A percentile compares a stretch with the other conserved stretches of the same genome.
Evolutionary conservation across 2,888 invertebrate species (phyloP).

Genomic region (Frankliniella fusca): DNA sequence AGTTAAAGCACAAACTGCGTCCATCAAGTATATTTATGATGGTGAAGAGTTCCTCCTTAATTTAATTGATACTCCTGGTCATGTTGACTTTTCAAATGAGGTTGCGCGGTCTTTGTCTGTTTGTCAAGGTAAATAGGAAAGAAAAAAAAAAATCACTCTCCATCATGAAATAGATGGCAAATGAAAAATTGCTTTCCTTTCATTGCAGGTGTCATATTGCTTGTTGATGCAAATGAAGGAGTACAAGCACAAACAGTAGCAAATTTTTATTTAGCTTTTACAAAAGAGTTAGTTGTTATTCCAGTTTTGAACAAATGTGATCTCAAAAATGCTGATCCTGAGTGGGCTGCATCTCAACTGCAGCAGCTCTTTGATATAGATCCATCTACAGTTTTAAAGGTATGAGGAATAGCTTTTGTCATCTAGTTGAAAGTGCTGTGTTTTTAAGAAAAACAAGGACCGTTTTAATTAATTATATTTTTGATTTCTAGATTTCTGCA

Average conservation of each 20-base stretch:
- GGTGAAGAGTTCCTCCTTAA: slow-evolving; percentile 77
- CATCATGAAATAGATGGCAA: neutral
- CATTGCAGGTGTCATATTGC: slow-evolving; percentile 67
- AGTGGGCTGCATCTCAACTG: slow-evolving; percentile 73
- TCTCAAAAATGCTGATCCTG: slow-evolving; percentile 83
- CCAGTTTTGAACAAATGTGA: slow-evolving; percentile 97
- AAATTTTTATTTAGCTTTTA: slow-evolving; percentile 87
- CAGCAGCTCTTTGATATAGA: slow-evolving; percentile 77
- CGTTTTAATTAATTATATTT: slow-evolving; percentile 29
- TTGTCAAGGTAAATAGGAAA: slow-evolving; percentile 58
- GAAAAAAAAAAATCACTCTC: neutral
- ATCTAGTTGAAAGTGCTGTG: neutral
- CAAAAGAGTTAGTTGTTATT: slow-evolving; percentile 73
- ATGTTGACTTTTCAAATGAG: slow-evolving; percentile 96
- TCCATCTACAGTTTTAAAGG: slow-evolving; percentile 65
- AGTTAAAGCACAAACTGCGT: slow-evolving; percentile 95
- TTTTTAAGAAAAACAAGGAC: neutral
- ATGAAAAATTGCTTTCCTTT: neutral
- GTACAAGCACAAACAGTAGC: slow-evolving; percentile 98
- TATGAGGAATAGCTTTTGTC: slow-evolving; percentile 43
- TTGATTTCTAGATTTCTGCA: slow-evolving; percentile 66
- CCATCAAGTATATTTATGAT: slow-evolving; percentile 70
- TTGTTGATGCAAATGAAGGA: slow-evolving; percentile 94
- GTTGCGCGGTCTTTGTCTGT: slow-evolving; percentile 86
- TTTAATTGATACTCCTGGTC: slow-evolving; percentile 96